Conservation (phyloP, 1,140 invertebrate genomes). For the Eupeodes corollae region DNA sequence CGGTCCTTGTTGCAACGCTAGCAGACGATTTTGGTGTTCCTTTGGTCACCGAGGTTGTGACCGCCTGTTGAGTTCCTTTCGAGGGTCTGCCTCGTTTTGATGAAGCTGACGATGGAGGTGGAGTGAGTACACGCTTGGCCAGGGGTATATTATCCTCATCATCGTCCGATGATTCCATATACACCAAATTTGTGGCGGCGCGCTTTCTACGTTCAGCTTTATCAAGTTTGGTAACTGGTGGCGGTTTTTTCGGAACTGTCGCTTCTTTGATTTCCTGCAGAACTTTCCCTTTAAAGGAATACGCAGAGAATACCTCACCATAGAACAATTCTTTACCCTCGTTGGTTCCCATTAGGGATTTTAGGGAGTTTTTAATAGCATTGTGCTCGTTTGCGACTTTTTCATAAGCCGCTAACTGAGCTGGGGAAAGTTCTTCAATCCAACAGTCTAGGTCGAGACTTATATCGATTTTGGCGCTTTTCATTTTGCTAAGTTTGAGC, state of each 20-base stretch:
- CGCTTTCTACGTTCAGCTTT: conserved; percentile 6
- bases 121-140: conserved; percentile 33
- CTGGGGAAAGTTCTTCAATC: conserved; percentile 53
- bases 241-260: conserved; percentile 44
- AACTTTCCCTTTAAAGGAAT: conserved; percentile 35
- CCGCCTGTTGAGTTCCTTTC: background rate
- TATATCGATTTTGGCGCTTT: conserved; percentile 31
- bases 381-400: conserved; percentile 48
- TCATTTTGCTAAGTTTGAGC: conserved; percentile 10
- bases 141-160: conserved; percentile 34
- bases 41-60: conserved; percentile 8
- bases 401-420: conserved; percentile 43
- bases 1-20: background rate
- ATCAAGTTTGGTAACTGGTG: conserved; percentile 6
- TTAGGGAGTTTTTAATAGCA: conserved; percentile 45
- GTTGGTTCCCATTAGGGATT: conserved; percentile 43
- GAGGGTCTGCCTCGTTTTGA: background rate
- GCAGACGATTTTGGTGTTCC: conserved; percentile 10
- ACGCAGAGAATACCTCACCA: conserved; percentile 47
- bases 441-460: conserved; percentile 51
- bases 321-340: conserved; percentile 49
- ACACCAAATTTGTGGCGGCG: conserved; percentile 21
- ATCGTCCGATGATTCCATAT: conserved; percentile 32
- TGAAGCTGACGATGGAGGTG: background rate
- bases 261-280: conserved; percentile 32